phyloP scores from a whole-genome alignment of 2,888 invertebrate genomes.

The Chymomyza caudatula region DNA sequence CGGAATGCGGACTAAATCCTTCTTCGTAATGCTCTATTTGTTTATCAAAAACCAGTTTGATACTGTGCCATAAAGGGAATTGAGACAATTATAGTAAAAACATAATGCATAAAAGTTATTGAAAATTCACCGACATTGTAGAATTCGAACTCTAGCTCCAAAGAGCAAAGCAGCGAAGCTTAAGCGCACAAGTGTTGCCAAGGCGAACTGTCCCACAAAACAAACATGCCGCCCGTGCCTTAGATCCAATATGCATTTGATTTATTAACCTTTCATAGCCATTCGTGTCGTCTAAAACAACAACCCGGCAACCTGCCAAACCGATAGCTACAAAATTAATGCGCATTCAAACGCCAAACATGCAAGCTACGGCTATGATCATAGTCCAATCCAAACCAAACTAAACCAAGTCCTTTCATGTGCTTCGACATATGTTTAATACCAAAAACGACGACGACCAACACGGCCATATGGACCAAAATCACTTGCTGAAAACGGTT shows the following conservation, averaged over 20 bases:
- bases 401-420: slow-evolving; percentile 56
- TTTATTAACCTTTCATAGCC: slow-evolving; percentile 73
- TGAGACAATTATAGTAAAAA: slow-evolving; percentile 70
- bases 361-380: slow-evolving; percentile 40
- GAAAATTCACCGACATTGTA: not conserved
- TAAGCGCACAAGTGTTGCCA: slow-evolving; percentile 47
- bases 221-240: slow-evolving; percentile 30
- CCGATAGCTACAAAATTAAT: slow-evolving; percentile 55
- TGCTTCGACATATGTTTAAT: slow-evolving; percentile 68
- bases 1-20: no score
- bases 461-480: slow-evolving; percentile 20
- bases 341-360: slow-evolving; percentile 72
- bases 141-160: not conserved
- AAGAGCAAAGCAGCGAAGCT: slow-evolving; percentile 19
- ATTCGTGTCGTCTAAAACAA: slow-evolving; percentile 60
- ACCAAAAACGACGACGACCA: slow-evolving; percentile 70
- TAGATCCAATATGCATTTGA: slow-evolving; percentile 63
- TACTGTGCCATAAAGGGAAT: slow-evolving; percentile 63
- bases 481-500: slow-evolving; percentile 43
- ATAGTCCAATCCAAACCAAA: slow-evolving; percentile 5
- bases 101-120: slow-evolving; percentile 37
- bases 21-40: no score
- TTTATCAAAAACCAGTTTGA: no score
- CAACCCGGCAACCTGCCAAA: slow-evolving; percentile 15
- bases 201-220: slow-evolving; percentile 22